A percentile compares a stretch with the other conserved stretches of the same genome.
phyloP scores from a whole-genome alignment of 1,140 invertebrate species.

The Phenacoccus solenopsis region DNA sequence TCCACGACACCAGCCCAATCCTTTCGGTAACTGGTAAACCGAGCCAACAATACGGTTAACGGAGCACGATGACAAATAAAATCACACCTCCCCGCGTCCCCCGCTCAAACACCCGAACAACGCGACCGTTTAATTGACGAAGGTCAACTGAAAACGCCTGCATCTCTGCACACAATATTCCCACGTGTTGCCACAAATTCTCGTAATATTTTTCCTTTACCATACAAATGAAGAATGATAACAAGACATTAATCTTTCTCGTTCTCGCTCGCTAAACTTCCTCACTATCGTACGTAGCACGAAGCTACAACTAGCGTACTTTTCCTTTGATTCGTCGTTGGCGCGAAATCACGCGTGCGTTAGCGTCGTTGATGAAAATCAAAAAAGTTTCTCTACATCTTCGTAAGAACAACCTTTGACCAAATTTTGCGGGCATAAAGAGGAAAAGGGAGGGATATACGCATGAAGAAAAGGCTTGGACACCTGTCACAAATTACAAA shows the following conservation, averaged over 20 bases:
- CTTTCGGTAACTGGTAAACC: background rate
- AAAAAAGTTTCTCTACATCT: too few relatives aligned
- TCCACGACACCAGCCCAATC: background rate
- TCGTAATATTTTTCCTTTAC: background rate
- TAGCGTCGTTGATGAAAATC: too few relatives aligned
- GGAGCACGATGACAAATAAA: background rate
- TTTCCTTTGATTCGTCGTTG: too few relatives aligned
- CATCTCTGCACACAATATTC: conserved; percentile 7
- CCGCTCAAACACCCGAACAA: background rate
- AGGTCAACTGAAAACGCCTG: conserved; percentile 7
- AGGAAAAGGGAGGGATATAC: too few relatives aligned
- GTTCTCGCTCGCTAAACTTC: too few relatives aligned
- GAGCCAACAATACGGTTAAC: background rate
- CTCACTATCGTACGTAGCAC: too few relatives aligned
- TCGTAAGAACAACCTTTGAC: too few relatives aligned
- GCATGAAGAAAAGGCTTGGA: too few relatives aligned
- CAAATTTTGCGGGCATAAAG: too few relatives aligned
- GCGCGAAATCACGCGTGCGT: too few relatives aligned
- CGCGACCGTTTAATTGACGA: conserved; percentile 14
- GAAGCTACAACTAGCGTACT: too few relatives aligned
- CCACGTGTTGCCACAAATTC: conserved; percentile 8
- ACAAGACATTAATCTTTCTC: background rate
- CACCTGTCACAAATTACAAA: too few relatives aligned
- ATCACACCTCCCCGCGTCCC: background rate
- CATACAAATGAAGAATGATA: background rate